These are phyloP conservation scores for Rhinella marina DNA, from an alignment of 2,797 vertebrate species.

Conservation along the genomic window DNA sequence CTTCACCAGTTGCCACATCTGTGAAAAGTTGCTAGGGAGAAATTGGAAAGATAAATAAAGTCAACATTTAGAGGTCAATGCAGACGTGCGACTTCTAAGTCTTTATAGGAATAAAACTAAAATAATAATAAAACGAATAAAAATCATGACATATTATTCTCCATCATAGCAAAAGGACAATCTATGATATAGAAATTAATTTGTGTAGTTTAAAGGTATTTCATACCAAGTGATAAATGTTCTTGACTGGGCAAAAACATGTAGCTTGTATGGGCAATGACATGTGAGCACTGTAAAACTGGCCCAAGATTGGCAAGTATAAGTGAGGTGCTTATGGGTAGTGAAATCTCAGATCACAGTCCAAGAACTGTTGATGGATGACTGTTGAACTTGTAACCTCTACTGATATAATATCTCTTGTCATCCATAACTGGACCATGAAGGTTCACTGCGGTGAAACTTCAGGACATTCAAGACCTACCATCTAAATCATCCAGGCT, in stretches of 20 bases:
- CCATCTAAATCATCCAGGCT: too few species aligned
- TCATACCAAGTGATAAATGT: not conserved
- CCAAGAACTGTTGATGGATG: not conserved
- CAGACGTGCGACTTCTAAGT: not conserved
- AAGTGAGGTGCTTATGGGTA: not conserved
- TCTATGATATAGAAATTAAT: not conserved
- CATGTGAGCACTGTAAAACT: not conserved
- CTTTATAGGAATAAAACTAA: not conserved
- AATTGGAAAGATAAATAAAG: not conserved
- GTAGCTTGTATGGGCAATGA: not conserved
- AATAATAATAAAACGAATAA: not conserved
- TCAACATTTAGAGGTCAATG: not conserved
- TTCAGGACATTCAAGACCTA: too few species aligned
- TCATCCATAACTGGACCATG: not conserved
- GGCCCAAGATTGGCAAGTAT: not conserved
- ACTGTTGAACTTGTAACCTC: not conserved
- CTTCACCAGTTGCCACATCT: conserved; percentile 78
- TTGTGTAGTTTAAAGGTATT: not conserved
- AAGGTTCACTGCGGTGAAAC: not conserved
- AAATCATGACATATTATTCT: too few species aligned
- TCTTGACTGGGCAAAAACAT: not conserved
- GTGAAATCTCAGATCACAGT: not conserved
- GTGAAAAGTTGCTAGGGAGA: conserved; percentile 85
- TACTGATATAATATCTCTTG: not conserved
- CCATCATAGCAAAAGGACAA: not conserved